Base-by-base conservation (phyloP, 2,113 vertebrate genomes). In the Sturnus vulgaris region DNA sequence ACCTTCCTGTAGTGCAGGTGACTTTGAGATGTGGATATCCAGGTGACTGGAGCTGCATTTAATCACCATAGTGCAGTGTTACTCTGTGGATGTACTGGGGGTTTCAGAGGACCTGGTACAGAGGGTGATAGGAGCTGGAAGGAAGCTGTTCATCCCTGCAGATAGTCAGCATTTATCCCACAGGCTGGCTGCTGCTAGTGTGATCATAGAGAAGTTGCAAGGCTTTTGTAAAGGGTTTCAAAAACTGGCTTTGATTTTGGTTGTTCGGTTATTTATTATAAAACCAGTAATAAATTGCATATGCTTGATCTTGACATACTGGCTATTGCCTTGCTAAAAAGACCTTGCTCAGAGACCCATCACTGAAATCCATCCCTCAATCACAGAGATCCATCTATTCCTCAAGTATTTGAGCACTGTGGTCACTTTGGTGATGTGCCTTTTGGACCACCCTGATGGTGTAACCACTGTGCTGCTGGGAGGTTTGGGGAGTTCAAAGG, bases 401-500 rank as follows among this genome's bases (percentile, higher is more conserved):
- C 65, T 75, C 40, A 40, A 68, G 77, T 42, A 59, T 42, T 55
- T 55, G 47, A n/a, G 46, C 55, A 73, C 47, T 11, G 7, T 25
- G 24, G 21, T 59, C 35, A 20, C 31, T 88, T 80, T 4, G 46
- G 19, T 0, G 2, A 19, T 64, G 47, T 28, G 35, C 59, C 88
- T n/a, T 47, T 35, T 47, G 24, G 64, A 52, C 30, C 11, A 60
- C 40, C 14, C 39, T 25, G 9, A 40, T 66, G 76, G 63, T 65
- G 17, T 56, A 70, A 59, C 44, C 5, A 5, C 46, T 0, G 0
- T 46, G n/a, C 22, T 68, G 24, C 47, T 88, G 46, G 76, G 46
- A 83, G 27, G 39, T 56, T 53, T 87, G 57, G 25, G 42, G 47
- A 47, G 18, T 35, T 52, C 5, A 5, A 47, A 71, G 23, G 47